Conservation (phyloP, 1,140 invertebrate genomes). For the Drosophila hydei region DNA sequence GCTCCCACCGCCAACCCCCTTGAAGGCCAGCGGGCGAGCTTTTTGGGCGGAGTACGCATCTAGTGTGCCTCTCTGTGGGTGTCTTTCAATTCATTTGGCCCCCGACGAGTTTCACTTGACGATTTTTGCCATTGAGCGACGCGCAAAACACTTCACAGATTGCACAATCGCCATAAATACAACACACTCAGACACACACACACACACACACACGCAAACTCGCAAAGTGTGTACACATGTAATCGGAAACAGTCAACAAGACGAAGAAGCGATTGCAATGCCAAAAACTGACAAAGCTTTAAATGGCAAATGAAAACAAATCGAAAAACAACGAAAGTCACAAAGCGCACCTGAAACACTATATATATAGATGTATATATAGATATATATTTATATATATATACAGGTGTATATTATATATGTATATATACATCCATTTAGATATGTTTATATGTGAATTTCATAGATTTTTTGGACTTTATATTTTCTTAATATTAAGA, state of each 20-base stretch:
- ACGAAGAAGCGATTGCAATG: constrained; percentile 44
- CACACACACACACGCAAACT: neutral
- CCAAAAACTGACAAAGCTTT: constrained; percentile 19
- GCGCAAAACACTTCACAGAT: constrained; percentile 40
- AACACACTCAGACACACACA: constrained; percentile 7
- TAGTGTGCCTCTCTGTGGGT: constrained; percentile 11
- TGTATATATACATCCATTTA: no score
- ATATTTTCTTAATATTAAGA: no score
- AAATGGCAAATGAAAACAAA: constrained; percentile 21
- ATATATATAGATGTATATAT: no score
- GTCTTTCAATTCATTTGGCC: constrained; percentile 31
- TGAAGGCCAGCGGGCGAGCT: constrained; percentile 16
- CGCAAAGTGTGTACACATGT: constrained; percentile 14
- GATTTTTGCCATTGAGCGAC: constrained; percentile 34
- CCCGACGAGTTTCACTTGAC: constrained; percentile 40
- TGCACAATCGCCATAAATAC: constrained; percentile 45
- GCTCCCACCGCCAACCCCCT: neutral
- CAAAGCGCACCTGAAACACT: neutral
- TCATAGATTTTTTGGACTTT: no score
- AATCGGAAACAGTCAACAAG: constrained; percentile 36
- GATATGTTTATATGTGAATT: no score
- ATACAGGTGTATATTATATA: no score
- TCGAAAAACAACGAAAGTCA: constrained; percentile 21
- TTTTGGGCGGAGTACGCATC: neutral
- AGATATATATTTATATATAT: no score